A percentile compares a stretch with the other conserved stretches of the same genome.
Conservation (phyloP, 2,888 invertebrate genomes). For the Platycheirus albimanus region DNA sequence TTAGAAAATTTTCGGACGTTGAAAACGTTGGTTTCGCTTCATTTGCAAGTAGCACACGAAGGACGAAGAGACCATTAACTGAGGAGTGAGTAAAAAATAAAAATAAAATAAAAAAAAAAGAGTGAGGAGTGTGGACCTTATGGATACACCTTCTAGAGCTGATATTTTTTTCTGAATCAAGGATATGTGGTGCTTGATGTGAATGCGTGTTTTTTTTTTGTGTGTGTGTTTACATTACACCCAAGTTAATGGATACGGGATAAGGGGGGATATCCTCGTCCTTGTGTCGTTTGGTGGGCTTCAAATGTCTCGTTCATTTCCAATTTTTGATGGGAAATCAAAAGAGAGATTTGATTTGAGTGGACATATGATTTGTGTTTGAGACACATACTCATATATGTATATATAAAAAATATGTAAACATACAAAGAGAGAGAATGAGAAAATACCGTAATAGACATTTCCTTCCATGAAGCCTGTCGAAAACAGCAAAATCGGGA, state of each 20-base stretch:
- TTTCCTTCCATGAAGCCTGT: slow-evolving; percentile 58
- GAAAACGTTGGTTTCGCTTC: slow-evolving; percentile 64
- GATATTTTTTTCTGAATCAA: slow-evolving; percentile 32
- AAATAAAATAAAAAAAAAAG: too few relatives aligned
- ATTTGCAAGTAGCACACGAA: slow-evolving; percentile 61
- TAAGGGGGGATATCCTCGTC: not conserved
- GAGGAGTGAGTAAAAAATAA: not conserved
- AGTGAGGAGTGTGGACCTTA: not conserved
- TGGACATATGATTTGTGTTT: slow-evolving; percentile 69
- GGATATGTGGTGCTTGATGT: slow-evolving; percentile 34
- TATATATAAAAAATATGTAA: too few relatives aligned
- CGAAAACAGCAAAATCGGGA: slow-evolving; percentile 50
- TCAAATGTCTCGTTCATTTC: slow-evolving; percentile 63
- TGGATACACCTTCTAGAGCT: slow-evolving; percentile 20
- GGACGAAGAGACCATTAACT: not conserved
- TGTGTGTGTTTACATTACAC: slow-evolving; percentile 55
- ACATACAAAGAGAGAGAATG: not conserved
- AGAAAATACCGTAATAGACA: slow-evolving; percentile 46
- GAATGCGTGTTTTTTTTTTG: slow-evolving; percentile 44
- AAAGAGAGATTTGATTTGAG: slow-evolving; percentile 66
- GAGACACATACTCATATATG: slow-evolving; percentile 29
- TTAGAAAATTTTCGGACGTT: slow-evolving; percentile 78
- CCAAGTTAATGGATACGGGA: not conserved
- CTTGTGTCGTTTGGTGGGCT: slow-evolving; percentile 16
- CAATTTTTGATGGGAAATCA: slow-evolving; percentile 71